Base-by-base conservation (phyloP, 2,797 vertebrate genomes). In the Menidia menidia region DNA sequence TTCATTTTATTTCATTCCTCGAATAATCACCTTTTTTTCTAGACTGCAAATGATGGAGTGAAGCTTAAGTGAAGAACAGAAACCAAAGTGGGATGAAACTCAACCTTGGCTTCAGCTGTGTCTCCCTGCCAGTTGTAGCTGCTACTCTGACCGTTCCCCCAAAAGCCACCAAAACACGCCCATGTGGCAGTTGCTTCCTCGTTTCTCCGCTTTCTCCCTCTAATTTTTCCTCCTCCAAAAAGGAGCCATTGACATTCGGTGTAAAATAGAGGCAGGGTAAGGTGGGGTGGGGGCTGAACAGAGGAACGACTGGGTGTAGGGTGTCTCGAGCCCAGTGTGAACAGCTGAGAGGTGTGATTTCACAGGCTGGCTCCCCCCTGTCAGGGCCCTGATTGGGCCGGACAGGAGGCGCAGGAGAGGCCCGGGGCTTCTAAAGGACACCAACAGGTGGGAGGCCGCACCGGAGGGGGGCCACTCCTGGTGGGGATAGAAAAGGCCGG, bases 271-370 rank as follows among this genome's bases (percentile, higher is more conserved):
- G 74, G 81, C 75, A 65, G 83, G 84, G 77, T 47, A 78, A 79
- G 74, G 76, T 60, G 77, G 69, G 65, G 60, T 44, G 71, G 83
- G 81, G 79, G 68, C 58, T 67, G 77, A 75, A 68, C 73, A 73
- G 86, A 83, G 78, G 73, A 83, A 71, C 84, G 64, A 77, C 75
- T 77, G 84, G 92, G 94, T 95, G 92, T 95, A 93, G 94, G 93
- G 91, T 95, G 91, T 94, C 94, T 93, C 80, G 60, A 88, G 89
- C 89, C 82, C 90, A 93, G 93, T 91, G 94, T 86, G 92, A 94
- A 98, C 97, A 98, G 97, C 97, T 99, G 97, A 97, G 96, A 92
- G 85, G 94, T 95, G 95, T 96, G 95, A 96, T 95, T 96, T 96
- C 94, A 93, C 86, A 96, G 93, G 91, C 93, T 93, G 92, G 92